Evolutionary conservation across 2,888 invertebrate species (phyloP), one percentile per base, ranked within the genome.

Genomic region (Lutraria lutraria): DNA sequence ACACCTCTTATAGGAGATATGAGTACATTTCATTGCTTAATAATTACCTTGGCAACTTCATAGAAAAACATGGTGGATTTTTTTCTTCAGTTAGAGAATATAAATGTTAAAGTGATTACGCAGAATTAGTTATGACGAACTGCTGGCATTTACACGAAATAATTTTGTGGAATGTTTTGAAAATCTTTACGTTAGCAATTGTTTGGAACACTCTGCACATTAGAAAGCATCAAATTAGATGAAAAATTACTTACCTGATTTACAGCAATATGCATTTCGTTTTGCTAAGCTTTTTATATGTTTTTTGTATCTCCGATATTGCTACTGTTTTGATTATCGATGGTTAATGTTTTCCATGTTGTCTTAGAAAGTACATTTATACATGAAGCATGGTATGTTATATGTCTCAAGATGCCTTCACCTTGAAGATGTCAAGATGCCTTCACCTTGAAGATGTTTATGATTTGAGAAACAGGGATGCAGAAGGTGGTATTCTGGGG

Each of bases 21-120:
- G 76, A 76, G 76, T 34, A 76, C 16, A 16, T 76, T 76, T 76
- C 19, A 76, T 76, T 76, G 31, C 76, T 76, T 34, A 76, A 31
- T 76, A 34, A 76, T 76, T 76, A 15, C 76, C 29, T 76, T 76
- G 76, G 34, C 76, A 76, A 76, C 76, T 34, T 31, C 4, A 19
- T 76, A 34, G 76, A 31, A 76, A n/a, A 76, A 76, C 19, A 76
- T 76, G 29, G 34, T 19, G 72, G 29, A 29, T 72, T 76, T 76
- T 76, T 43, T 76, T 76, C 6, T 34, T 68, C n/a, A 68, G 8
- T 68, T 68, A n/a, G 63, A 68, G 34, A 76, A 34, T 19, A 76
- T 76, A 31, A 16, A 76, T 31, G 76, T 31, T 76, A 31, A 31
- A 34, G 76, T 76, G 76, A 76, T 76, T 76, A 76, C 31, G 19